A percentile compares a stretch with the other conserved stretches of the same genome.
phyloP scores from a whole-genome alignment of 1,140 invertebrate species.

The Pseudachorutes palmiensis region DNA sequence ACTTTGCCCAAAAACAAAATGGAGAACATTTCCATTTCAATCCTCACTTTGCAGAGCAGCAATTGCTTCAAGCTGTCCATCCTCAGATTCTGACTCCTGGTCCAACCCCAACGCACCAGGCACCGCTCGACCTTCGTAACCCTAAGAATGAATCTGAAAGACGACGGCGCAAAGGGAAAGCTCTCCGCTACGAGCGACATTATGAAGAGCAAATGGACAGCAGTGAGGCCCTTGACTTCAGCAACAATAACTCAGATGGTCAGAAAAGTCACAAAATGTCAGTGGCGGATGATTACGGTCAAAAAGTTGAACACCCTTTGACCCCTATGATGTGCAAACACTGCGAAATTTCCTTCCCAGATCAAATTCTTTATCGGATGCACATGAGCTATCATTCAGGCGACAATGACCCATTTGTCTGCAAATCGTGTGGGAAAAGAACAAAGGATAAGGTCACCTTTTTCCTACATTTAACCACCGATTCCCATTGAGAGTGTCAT shows the following conservation, averaged over 20 bases:
- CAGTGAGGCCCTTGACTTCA: constrained; percentile 31
- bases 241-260: constrained; percentile 31
- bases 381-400: constrained; percentile 91
- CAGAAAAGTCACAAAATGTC: constrained; percentile 6
- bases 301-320: constrained; percentile 8
- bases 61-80: neutral
- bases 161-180: constrained; percentile 66
- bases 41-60: neutral
- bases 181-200: constrained; percentile 61
- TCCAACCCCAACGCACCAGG: constrained; percentile 6
- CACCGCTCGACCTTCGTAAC: constrained; percentile 36
- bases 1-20: constrained; percentile 23
- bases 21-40: constrained; percentile 21
- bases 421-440: constrained; percentile 84
- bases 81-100: neutral
- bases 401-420: constrained; percentile 80
- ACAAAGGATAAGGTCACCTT: constrained; percentile 76
- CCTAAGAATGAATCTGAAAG: constrained; percentile 42
- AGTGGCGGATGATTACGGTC: neutral
- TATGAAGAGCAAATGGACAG: constrained; percentile 41
- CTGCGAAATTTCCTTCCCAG: constrained; percentile 84
- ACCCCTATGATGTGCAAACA: constrained; percentile 61
- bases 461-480: constrained; percentile 80
- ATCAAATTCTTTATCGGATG: constrained; percentile 82
- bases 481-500: constrained; percentile 53